phyloP scores from a whole-genome alignment of 2,797 vertebrate species.

The Tokudaia tokunoshimensis region DNA sequence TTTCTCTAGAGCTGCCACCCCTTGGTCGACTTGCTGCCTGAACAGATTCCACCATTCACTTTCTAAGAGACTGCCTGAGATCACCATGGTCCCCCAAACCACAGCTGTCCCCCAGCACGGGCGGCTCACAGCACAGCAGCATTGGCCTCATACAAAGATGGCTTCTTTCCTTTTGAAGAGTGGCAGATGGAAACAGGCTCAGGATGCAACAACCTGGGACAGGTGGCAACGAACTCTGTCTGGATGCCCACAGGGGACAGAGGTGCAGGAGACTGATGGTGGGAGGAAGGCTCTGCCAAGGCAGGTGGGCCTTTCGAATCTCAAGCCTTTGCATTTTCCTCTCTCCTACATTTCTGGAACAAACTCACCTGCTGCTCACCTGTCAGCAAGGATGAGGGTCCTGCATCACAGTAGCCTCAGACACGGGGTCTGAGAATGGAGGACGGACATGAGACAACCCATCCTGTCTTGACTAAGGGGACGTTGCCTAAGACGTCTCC shows the following conservation, averaged over 20 bases:
- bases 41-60: neutral
- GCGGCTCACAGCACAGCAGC: neutral
- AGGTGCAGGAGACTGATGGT: neutral
- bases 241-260: neutral
- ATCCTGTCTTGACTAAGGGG: neutral
- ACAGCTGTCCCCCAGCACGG: neutral
- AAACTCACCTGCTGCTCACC: neutral
- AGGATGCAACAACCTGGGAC: neutral
- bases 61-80: neutral
- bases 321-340: neutral
- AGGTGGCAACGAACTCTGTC: neutral
- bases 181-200: neutral
- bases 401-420: neutral
- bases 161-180: neutral
- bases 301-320: neutral
- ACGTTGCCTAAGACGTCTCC: neutral
- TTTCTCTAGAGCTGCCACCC: accelerated
- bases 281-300: neutral
- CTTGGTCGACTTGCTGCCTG: neutral
- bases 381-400: neutral
- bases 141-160: neutral
- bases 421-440: neutral
- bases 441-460: neutral
- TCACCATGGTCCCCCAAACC: neutral
- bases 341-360: neutral